A percentile compares a stretch with the other conserved stretches of the same genome.
phyloP scores from a whole-genome alignment of 2,797 vertebrate genomes.

The Eulemur mongoz region DNA sequence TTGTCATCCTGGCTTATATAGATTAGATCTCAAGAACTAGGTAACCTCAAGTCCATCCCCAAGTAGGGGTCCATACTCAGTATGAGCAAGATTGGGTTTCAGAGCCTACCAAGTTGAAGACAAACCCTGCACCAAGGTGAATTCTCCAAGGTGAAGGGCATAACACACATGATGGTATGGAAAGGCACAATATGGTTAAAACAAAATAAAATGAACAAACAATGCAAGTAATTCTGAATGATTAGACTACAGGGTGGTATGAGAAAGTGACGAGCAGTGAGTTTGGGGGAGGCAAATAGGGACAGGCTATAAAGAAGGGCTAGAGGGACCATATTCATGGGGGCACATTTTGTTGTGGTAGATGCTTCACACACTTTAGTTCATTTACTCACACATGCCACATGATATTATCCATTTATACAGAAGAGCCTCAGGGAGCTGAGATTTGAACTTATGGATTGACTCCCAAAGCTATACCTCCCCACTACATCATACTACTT shows the following conservation, averaged over 20 bases:
- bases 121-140: background rate
- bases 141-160: background rate
- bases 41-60: background rate
- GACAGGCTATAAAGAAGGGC: background rate
- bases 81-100: background rate
- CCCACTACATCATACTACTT: background rate
- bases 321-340: background rate
- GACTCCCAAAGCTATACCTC: background rate
- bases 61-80: background rate
- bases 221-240: background rate
- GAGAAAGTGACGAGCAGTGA: background rate
- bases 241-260: background rate
- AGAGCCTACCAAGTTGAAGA: background rate
- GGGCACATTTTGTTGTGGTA: background rate
- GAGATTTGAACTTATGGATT: background rate
- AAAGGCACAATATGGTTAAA: background rate
- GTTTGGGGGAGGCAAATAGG: background rate
- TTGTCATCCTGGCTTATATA: background rate
- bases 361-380: constrained; percentile 7
- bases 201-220: background rate
- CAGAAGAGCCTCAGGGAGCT: background rate
- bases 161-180: background rate
- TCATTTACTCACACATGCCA: constrained; percentile 25
- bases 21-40: constrained; percentile 21
- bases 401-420: constrained; percentile 17